Evolutionary conservation across 1,140 invertebrate species (phyloP), one percentile per base, ranked within the genome.

Genomic region (Drosophila truncata): DNA sequence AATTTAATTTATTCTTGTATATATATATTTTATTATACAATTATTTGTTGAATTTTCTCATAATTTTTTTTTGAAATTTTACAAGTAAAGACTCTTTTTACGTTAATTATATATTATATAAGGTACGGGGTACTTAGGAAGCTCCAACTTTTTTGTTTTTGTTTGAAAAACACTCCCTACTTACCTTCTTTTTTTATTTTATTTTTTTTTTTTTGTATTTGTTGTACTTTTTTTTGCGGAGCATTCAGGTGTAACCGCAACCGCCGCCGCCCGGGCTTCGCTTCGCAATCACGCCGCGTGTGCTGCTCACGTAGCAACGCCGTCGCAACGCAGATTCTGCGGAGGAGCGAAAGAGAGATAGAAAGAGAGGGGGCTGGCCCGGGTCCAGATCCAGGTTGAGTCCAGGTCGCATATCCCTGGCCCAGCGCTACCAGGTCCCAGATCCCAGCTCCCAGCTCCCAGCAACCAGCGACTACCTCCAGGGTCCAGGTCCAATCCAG

Each of bases 231-330:
- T 37, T 54, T 54, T 44, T 27, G 50, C 9, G 20, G 31, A 37
- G 55, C 55, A 41, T 76, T 76, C 60, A 77, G 74, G 74, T 82
- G 80, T 60, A 82, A 86, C 83, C 82, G 79, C 83, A 87, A 87
- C 83, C 76, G 58, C 79, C 76, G 67, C 72, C 76, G 67, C 61
- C 72, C 29, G 73, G 62, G 29, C 47, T 75, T 55, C 16, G 62
- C 27, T 63, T 63, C 70, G 82, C 75, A 86, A 86, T 86, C 78
- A 81, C 50, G 49, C 84, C 83, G 84, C 84, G 84, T 87, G 84
- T 80, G 83, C 80, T 78, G 72, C 83, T 88, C 83, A 87, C 84
- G 84, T 87, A 87, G 84, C 65, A 60, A 52, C 70, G 82, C 79
- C 82, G 82, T 82, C 58, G 79, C 50, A 46, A 52, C 54, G 63